A percentile compares a stretch with the other conserved stretches of the same genome.
Conservation (phyloP, 2,797 vertebrate genomes). For the Takifugu rubripes region DNA sequence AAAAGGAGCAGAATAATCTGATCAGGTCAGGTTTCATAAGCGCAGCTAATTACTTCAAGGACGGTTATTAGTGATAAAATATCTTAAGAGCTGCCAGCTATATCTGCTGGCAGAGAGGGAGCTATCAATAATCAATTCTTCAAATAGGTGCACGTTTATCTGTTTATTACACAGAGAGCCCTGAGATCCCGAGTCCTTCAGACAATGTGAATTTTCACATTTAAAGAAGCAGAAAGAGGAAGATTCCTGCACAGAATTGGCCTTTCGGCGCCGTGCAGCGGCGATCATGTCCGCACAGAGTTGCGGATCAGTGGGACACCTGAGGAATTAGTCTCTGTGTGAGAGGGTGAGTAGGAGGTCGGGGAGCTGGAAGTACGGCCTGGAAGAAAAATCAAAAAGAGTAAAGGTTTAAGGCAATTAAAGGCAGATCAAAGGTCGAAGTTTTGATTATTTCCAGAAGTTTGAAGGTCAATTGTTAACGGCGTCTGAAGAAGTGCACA, state of each 20-base stretch:
- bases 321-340: constrained; percentile 82
- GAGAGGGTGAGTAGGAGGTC: constrained; percentile 77
- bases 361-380: constrained; percentile 68
- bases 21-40: constrained; percentile 22
- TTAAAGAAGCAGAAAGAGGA: constrained; percentile 9
- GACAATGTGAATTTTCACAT: constrained; percentile 37
- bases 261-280: neutral
- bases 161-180: constrained; percentile 40
- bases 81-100: constrained; percentile 11
- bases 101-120: constrained; percentile 19
- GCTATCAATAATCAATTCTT: constrained; percentile 34
- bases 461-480: too few relatives aligned
- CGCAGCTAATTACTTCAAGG: constrained; percentile 33
- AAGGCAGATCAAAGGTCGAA: neutral
- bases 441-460: too few relatives aligned
- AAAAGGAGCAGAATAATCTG: constrained; percentile 5
- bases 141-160: constrained; percentile 35
- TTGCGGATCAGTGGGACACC: constrained; percentile 80
- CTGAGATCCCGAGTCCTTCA: constrained; percentile 58
- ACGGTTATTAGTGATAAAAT: constrained; percentile 12
- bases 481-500: too few relatives aligned
- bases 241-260: constrained; percentile 20
- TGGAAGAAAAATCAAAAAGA: constrained; percentile 17
- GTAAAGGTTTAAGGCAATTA: neutral
- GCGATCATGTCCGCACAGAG: constrained; percentile 73